Evolutionary conservation across 2,888 invertebrate genomes (phyloP), one percentile per base, ranked within the genome.

Genomic region (Agriopis marginaria): DNA sequence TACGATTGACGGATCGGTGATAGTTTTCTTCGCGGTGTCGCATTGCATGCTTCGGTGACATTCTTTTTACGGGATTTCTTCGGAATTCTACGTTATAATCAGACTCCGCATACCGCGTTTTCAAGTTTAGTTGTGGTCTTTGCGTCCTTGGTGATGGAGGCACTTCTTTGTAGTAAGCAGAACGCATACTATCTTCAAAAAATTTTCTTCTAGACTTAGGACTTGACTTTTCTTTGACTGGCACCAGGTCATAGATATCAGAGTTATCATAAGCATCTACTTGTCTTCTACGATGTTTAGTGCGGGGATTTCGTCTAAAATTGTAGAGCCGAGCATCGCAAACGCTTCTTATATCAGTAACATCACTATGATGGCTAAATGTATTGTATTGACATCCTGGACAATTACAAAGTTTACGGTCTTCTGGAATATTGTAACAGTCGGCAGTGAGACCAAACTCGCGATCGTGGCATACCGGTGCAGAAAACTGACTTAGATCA

Each of bases 151-250:
- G 93, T 0, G 93, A 93, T 2, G 93, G 93, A 12, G 88, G 92
- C 7, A 93, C 90, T 83, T 92, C 92, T 68, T 77, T 90, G 60
- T 85, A 86, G 69, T 85, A 82, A 42, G 83, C 77, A 71, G 84
- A 79, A 12, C 78, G 76, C 47, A 82, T 72, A 72, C 84, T 82
- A 40, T 89, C 85, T 66, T 86, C 86, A 9, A 75, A 72, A 77
- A 88, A 87, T 75, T 91, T 93, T 69, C 85, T 83, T 74, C 88
- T 86, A 1, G 87, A 78, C 77, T 91, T 92, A 1, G 92, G 92
- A 73, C 91, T 93, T 1, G 89, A 83, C 74, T 88, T 92, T 79
- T 94, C 93, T 76, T 90, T 93, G 3, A 94, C 93, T 2, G 93
- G 93, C 44, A 93, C 78, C 42, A 92, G 68, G 66, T 94, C 93